These are phyloP conservation scores for Callipepla squamata DNA, from an alignment of 2,113 vertebrate genomes.

Conservation along the genomic window DNA sequence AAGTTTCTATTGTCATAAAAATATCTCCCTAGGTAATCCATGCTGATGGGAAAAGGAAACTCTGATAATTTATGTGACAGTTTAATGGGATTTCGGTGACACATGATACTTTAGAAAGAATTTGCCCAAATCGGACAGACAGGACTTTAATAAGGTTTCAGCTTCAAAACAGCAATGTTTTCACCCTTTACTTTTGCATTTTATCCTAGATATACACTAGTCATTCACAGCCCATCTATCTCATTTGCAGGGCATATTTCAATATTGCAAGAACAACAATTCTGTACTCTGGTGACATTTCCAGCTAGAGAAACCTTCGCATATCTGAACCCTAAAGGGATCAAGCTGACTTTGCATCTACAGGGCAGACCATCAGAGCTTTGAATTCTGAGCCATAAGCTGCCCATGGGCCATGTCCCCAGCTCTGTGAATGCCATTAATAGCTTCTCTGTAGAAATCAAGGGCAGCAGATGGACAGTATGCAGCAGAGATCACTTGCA, in stretches of 20 bases:
- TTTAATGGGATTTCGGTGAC: conserved; percentile 77
- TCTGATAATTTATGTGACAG: conserved; percentile 78
- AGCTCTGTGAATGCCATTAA: not conserved
- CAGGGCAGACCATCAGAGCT: conserved; percentile 15
- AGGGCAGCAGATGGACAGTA: conserved; percentile 26
- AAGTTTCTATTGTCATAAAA: conserved; percentile 72
- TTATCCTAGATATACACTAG: not conserved
- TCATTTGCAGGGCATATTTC: not conserved
- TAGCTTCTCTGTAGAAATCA: not conserved
- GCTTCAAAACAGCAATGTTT: conserved; percentile 47
- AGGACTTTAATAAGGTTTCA: conserved; percentile 67
- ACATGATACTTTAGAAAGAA: conserved; percentile 72
- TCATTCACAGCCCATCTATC: not conserved
- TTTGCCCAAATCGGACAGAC: conserved; percentile 70
- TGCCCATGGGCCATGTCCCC: not conserved
- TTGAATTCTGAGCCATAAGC: not conserved
- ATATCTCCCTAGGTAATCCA: conserved; percentile 69
- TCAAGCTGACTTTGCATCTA: conserved; percentile 23
- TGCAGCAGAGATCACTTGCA: not conserved
- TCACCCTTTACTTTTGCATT: conserved; percentile 12
- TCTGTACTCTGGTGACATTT: not conserved
- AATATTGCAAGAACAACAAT: not conserved
- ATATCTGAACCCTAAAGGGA: not conserved
- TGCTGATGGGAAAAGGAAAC: conserved; percentile 74
- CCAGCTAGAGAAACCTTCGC: not conserved